Base-by-base conservation (phyloP, 2,797 vertebrate genomes). In the Sternarchorhynchus goeldii region DNA sequence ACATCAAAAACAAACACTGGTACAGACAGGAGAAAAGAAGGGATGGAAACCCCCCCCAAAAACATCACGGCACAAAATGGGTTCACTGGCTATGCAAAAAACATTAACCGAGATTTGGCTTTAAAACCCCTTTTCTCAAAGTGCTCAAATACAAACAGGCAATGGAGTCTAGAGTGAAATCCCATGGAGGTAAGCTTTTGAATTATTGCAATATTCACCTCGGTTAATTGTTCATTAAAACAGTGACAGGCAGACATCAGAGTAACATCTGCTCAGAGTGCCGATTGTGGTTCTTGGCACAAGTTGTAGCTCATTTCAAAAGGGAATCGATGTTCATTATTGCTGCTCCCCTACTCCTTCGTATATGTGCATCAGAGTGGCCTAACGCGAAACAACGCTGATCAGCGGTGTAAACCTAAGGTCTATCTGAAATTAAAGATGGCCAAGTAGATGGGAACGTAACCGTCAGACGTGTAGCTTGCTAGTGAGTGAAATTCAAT, bases 31-130 rank as follows among this genome's bases (percentile, higher is more conserved):
- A 50, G 45, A 4, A 36, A 36, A 12, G 45, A 50, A 50, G 2
- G 29, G 3, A 64, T 0, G 57, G 74, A n/a, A 21, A 34, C 17
- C 36, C 2, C 3, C 5, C 58, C 62, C n/a, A 20, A 8, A 31
- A 60, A 0, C 8, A 4, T 16, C 16, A 32, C 16, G 21, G 59
- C 14, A 12, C 20, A 16, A 17, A 25, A 32, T 18, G 20, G 8
- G 14, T 17, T 8, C 4, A 5, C 32, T 25, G 25, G 25, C 6
- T 14, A 18, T 36, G 18, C 1, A 36, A 1, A 17, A 31, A 62
- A 63, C 74, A 60, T 76, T 55, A 65, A 67, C 82, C 89, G 85
- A 88, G 88, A 88, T 90, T 79, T 77, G 70, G 41, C 70, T 67
- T 36, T 20, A 5, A 16, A 78, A 78, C 68, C 31, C 32, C 36